Conservation (phyloP, 1,140 invertebrate species). For the Sarcophaga bullata region DNA sequence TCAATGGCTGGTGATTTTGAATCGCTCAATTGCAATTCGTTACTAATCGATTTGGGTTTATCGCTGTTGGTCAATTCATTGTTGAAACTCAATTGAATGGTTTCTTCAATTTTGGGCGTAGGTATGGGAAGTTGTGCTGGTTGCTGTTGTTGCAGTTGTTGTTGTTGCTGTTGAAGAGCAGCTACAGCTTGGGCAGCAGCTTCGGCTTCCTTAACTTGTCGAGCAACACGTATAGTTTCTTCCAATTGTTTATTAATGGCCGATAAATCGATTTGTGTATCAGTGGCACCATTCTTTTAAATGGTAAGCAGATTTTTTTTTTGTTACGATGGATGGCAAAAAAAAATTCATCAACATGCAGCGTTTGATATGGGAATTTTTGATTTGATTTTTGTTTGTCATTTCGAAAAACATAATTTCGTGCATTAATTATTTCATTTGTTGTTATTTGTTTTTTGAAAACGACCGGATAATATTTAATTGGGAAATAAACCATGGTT, state of each 20-base stretch:
- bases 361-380: neutral
- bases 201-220: slow-evolving; percentile 63
- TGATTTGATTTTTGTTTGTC: slow-evolving; percentile 26
- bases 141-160: slow-evolving; percentile 48
- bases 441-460: neutral
- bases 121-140: slow-evolving; percentile 50
- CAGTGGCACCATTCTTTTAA: slow-evolving; percentile 59
- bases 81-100: slow-evolving; percentile 63
- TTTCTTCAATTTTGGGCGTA: slow-evolving; percentile 59
- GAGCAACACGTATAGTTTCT: slow-evolving; percentile 64
- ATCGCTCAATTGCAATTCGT: slow-evolving; percentile 64
- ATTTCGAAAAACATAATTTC: neutral
- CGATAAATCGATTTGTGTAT: slow-evolving; percentile 63
- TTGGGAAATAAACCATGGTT: neutral
- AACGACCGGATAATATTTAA: neutral
- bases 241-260: slow-evolving; percentile 64
- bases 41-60: slow-evolving; percentile 55
- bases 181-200: slow-evolving; percentile 52
- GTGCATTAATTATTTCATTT: slow-evolving; percentile 30
- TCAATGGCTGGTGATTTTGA: slow-evolving; percentile 69
- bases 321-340: too few species aligned
- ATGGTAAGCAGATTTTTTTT: neutral
- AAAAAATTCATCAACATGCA: slow-evolving; percentile 2
- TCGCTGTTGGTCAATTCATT: slow-evolving; percentile 63
- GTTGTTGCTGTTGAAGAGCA: slow-evolving; percentile 48